Evolutionary conservation across 1,140 invertebrate genomes (phyloP).

Genomic region (Fopius arisanus): DNA sequence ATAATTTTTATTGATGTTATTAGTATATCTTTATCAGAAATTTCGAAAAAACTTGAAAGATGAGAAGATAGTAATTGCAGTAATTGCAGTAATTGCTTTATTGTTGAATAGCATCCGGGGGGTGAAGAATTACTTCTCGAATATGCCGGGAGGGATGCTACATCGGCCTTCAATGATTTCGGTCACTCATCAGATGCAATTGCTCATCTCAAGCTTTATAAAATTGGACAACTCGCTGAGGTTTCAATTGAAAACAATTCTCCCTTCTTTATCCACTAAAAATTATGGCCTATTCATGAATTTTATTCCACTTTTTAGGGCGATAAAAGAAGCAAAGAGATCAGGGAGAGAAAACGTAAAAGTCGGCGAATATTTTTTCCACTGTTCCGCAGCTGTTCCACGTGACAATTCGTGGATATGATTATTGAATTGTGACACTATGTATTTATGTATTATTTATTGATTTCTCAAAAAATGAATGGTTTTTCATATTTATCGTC

Average conservation of each 20-base stretch:
- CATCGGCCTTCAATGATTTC: constrained; percentile 69
- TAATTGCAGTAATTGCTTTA: background rate
- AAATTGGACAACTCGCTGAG: constrained; percentile 72
- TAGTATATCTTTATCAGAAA: too few relatives aligned
- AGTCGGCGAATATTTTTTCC: constrained; percentile 8
- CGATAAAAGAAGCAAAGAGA: too few relatives aligned
- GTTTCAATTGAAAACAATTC: constrained; percentile 40
- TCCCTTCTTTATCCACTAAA: background rate
- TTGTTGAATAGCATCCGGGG: constrained; percentile 71
- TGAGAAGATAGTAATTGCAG: too few relatives aligned
- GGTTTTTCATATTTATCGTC: background rate
- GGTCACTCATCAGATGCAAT: constrained; percentile 73
- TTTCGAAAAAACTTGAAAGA: too few relatives aligned
- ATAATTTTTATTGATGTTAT: too few relatives aligned
- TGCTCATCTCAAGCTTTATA: constrained; percentile 67
- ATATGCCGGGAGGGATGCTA: constrained; percentile 72
- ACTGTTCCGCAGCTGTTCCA: constrained; percentile 3
- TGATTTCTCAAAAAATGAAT: background rate
- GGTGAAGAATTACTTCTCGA: constrained; percentile 70
- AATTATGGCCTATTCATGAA: too few relatives aligned
- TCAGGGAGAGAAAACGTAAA: background rate
- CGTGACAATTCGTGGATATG: background rate
- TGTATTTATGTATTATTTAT: background rate
- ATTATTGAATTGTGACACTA: background rate
- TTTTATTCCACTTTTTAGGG: background rate